These are phyloP conservation scores for Eupithecia abbreviata DNA, from an alignment of 2,888 invertebrate genomes.

Conservation along the genomic window DNA sequence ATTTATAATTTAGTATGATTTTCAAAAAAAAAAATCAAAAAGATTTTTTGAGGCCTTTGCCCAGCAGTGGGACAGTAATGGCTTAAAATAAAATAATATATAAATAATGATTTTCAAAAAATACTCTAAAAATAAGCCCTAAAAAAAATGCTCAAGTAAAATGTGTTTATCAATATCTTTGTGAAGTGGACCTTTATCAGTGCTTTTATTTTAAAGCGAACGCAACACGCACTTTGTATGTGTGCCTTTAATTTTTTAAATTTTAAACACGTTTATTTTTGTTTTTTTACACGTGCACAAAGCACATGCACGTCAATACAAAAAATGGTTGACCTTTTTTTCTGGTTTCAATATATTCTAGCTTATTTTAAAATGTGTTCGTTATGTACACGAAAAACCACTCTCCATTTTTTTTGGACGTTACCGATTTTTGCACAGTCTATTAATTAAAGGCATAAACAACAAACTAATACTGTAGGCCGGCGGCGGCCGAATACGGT, in stretches of 20 bases:
- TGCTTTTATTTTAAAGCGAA: neutral
- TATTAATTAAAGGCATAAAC: conserved; percentile 28
- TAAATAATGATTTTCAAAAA: no score
- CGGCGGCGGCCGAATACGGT: conserved; percentile 21
- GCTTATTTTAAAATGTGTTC: neutral
- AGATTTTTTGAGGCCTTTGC: no score
- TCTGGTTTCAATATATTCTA: neutral
- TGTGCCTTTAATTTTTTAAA: no score
- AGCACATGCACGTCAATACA: no score
- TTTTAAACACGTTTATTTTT: no score
- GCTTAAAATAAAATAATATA: no score
- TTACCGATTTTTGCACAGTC: neutral
- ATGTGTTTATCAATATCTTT: neutral
- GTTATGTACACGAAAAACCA: neutral
- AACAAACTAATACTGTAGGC: conserved; percentile 19
- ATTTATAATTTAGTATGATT: no score
- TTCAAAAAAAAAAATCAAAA: no score
- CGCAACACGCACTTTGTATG: neutral
- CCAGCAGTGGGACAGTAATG: no score
- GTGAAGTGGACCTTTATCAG: neutral
- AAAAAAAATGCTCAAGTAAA: neutral
- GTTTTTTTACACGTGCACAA: no score
- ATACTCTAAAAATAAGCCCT: no score
- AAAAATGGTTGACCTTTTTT: neutral
- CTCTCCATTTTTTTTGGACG: neutral